These are phyloP conservation scores for Folsomia candida DNA, from an alignment of 2,888 invertebrate species.

Conservation along the genomic window DNA sequence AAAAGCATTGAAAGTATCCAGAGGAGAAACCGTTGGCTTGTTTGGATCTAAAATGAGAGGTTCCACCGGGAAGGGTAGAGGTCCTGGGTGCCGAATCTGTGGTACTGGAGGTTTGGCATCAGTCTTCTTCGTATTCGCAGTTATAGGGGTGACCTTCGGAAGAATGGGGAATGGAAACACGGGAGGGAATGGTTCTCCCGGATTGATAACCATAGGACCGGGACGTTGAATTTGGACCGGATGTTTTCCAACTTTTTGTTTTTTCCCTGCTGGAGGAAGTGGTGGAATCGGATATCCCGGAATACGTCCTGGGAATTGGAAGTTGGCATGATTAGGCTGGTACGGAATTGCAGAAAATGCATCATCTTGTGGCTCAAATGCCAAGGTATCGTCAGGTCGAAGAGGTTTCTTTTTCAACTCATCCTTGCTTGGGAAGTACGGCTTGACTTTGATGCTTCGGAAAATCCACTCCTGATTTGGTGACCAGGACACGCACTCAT, in stretches of 20 bases:
- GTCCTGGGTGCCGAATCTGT: slow-evolving; percentile 37
- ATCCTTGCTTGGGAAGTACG: slow-evolving; percentile 43
- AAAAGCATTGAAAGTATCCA: slow-evolving; percentile 9
- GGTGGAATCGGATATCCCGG: not conserved
- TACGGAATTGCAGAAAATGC: slow-evolving; percentile 15
- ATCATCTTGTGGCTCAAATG: slow-evolving; percentile 36
- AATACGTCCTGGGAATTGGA: not conserved
- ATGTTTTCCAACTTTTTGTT: slow-evolving; percentile 11
- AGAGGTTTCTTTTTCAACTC: slow-evolving; percentile 31
- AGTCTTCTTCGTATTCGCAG: slow-evolving; percentile 11
- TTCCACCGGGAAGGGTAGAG: slow-evolving; percentile 30
- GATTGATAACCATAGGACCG: slow-evolving; percentile 32
- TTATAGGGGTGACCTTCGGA: slow-evolving; percentile 26
- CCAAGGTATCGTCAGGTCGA: slow-evolving; percentile 35
- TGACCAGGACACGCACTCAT: slow-evolving; percentile 42
- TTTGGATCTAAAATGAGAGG: slow-evolving; percentile 32
- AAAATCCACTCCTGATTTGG: slow-evolving; percentile 47
- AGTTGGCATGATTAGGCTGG: slow-evolving; percentile 14
- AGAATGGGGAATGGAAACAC: slow-evolving; percentile 32
- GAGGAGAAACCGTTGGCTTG: slow-evolving; percentile 18
- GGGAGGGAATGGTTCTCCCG: slow-evolving; percentile 33
- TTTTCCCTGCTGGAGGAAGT: not conserved
- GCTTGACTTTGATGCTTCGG: slow-evolving; percentile 41
- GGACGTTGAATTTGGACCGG: slow-evolving; percentile 20
- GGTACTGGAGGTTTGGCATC: slow-evolving; percentile 31